These are phyloP conservation scores for Standfussiana lucernea DNA, from an alignment of 2,888 invertebrate genomes.

Conservation along the genomic window DNA sequence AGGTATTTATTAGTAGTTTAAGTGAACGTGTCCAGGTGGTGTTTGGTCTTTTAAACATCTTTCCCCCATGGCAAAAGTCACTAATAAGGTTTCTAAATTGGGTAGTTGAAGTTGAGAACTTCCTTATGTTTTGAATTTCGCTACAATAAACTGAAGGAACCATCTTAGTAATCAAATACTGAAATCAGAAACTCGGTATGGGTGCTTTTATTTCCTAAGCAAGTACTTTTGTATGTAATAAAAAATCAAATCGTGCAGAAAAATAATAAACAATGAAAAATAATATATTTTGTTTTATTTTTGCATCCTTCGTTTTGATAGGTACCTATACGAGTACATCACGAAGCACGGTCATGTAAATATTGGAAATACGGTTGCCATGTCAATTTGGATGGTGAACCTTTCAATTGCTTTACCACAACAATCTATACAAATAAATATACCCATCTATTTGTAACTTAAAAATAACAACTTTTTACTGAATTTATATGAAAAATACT, in stretches of 20 bases:
- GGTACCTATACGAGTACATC: background rate
- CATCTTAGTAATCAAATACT: background rate
- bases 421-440: no score
- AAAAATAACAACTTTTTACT: no score
- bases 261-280: background rate
- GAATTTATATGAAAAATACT: no score
- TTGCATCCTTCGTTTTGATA: background rate
- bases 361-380: background rate
- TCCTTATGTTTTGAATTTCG: background rate
- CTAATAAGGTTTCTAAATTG: background rate
- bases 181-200: background rate
- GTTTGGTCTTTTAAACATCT: background rate
- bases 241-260: background rate
- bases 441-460: no score
- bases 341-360: background rate
- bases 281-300: background rate
- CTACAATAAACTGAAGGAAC: background rate
- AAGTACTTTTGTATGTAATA: background rate
- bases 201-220: constrained; percentile 8
- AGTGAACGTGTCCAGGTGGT: background rate
- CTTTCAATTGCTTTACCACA: background rate
- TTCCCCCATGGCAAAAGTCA: background rate
- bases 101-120: background rate
- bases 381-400: background rate
- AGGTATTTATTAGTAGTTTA: constrained; percentile 31